These are phyloP conservation scores for Tragelaphus buxtoni DNA, from an alignment of 2,113 vertebrate species.

Conservation along the genomic window DNA sequence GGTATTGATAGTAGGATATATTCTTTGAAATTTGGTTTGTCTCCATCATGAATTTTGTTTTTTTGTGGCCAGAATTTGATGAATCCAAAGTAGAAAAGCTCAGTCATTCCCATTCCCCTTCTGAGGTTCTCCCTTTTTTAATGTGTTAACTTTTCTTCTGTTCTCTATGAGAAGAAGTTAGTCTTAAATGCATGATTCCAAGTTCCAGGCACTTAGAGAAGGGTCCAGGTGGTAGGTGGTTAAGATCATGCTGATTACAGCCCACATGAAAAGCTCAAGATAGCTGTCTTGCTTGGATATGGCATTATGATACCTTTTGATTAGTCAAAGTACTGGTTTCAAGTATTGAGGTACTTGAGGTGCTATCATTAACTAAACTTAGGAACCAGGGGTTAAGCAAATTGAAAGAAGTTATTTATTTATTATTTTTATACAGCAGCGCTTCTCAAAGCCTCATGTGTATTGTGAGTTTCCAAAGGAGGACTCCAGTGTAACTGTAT, in stretches of 20 bases:
- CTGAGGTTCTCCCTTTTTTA: not conserved
- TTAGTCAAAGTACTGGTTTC: not conserved
- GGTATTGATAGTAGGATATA: not conserved
- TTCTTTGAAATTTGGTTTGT: slow-evolving; percentile 18
- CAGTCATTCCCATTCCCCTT: not conserved
- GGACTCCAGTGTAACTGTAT: not conserved
- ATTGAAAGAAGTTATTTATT: not conserved
- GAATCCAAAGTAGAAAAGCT: not conserved
- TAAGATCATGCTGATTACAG: not conserved
- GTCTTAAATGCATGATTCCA: not conserved
- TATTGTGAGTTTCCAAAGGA: not conserved
- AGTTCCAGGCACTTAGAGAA: not conserved
- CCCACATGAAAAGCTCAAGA: not conserved
- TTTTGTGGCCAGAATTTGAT: not conserved
- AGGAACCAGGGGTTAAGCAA: not conserved
- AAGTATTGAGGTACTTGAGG: not conserved
- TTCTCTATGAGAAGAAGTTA: not conserved
- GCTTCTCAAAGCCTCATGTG: not conserved
- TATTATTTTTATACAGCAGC: not conserved
- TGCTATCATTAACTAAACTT: not conserved
- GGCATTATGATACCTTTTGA: not conserved
- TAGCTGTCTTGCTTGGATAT: not conserved
- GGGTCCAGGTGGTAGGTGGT: not conserved
- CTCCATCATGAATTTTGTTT: not conserved
- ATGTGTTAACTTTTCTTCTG: not conserved